Conservation (phyloP, 2,113 vertebrate genomes). For the Nematolebias whitei region DNA sequence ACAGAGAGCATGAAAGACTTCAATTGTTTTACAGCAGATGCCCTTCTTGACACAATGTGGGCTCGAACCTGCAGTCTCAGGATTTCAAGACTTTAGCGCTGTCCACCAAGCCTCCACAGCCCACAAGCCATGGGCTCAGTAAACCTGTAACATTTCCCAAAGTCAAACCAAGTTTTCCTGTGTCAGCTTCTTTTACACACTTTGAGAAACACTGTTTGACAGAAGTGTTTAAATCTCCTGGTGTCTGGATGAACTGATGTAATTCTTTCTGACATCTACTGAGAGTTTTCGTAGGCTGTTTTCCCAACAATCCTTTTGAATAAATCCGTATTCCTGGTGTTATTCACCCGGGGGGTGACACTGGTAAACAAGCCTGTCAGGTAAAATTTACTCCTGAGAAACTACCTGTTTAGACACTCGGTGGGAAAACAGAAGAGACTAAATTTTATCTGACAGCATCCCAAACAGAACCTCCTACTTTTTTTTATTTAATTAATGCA, state of each 20-base stretch:
- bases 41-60: too few relatives aligned
- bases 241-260: conserved; percentile 24
- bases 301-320: not conserved
- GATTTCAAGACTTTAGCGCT: too few relatives aligned
- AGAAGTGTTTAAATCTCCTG: not conserved
- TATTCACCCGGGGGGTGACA: conserved; percentile 10
- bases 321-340: conserved; percentile 5
- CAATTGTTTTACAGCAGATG: too few relatives aligned
- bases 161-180: not conserved
- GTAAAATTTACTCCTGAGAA: conserved; percentile 42
- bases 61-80: not conserved
- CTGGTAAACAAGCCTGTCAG: conserved; percentile 41
- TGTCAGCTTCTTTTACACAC: not conserved
- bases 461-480: too few relatives aligned
- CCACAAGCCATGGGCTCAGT: not conserved
- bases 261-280: conserved; percentile 40
- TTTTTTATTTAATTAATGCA: too few relatives aligned
- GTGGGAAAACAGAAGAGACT: not conserved
- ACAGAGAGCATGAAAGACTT: too few relatives aligned
- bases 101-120: too few relatives aligned
- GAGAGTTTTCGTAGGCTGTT: conserved; percentile 1
- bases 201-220: conserved; percentile 1
- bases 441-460: conserved; percentile 31
- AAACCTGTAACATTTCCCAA: too few relatives aligned
- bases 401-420: conserved; percentile 30